A percentile compares a stretch with the other conserved stretches of the same genome.
Evolutionary conservation across 1,140 invertebrate genomes (phyloP).

Genomic region (Leptinotarsa texana): DNA sequence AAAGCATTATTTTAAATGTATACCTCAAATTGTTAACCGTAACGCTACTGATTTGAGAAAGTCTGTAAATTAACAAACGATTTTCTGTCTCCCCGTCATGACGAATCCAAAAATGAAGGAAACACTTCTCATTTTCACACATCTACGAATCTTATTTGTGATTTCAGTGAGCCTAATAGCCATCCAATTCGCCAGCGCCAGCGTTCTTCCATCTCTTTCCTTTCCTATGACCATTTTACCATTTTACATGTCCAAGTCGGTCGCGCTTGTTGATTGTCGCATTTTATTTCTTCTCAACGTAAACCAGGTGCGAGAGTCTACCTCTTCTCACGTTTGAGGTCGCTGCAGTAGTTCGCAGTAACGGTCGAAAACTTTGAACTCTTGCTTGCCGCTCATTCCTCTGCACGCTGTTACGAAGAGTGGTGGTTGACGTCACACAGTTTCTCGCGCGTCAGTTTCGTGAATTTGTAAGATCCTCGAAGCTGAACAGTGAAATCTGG

Average conservation of each 20-base stretch:
- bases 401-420: conserved; percentile 20
- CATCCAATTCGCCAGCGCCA: neutral
- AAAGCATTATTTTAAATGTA: neutral
- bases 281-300: conserved; percentile 2
- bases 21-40: neutral
- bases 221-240: conserved; percentile 10
- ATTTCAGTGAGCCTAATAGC: too few species aligned
- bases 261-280: conserved; percentile 28
- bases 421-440: conserved; percentile 21
- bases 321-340: conserved; percentile 15
- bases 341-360: conserved; percentile 20
- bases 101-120: too few species aligned
- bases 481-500: conserved; percentile 16
- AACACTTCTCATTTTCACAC: too few species aligned
- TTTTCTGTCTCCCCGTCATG: neutral
- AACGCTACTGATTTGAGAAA: neutral
- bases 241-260: conserved; percentile 23
- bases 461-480: conserved; percentile 15
- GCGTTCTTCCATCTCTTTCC: conserved; percentile 7
- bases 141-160: too few species aligned
- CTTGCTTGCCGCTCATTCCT: conserved; percentile 31
- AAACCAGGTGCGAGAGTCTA: conserved; percentile 1
- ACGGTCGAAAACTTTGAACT: conserved; percentile 32
- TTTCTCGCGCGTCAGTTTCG: conserved; percentile 24
- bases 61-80: neutral